Percentiles rank a stretch among this genome's conserved stretches.
Conservation (phyloP, 1,140 invertebrate species). For the Habropoda laboriosa region DNA sequence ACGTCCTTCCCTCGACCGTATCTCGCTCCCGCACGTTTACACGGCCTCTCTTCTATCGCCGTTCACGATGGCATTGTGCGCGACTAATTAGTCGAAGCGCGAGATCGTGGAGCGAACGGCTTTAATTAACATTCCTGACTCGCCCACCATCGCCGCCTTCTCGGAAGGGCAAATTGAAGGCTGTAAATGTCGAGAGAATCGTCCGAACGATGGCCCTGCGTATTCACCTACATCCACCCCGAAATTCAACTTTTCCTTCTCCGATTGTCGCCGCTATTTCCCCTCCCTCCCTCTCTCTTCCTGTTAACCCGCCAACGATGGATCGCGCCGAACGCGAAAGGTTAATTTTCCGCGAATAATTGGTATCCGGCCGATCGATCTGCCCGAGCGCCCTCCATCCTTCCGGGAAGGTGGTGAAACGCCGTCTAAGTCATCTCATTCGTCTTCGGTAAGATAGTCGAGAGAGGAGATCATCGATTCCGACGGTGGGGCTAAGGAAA, state of each 20-base stretch:
- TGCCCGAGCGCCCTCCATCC: slow-evolving; percentile 27
- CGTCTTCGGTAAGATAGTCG: slow-evolving; percentile 79
- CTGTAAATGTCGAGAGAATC: slow-evolving; percentile 77
- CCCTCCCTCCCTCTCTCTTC: too few relatives aligned
- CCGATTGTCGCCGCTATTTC: too few relatives aligned
- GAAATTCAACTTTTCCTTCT: slow-evolving; percentile 56
- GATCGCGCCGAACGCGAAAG: slow-evolving; percentile 65
- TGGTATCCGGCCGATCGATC: slow-evolving; percentile 78
- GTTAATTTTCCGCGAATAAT: slow-evolving; percentile 80
- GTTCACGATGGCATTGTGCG: slow-evolving; percentile 76
- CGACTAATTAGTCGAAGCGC: slow-evolving; percentile 81
- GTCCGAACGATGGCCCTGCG: slow-evolving; percentile 57
- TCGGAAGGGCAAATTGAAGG: slow-evolving; percentile 78
- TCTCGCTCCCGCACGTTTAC: slow-evolving; percentile 50
- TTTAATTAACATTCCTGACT: slow-evolving; percentile 82
- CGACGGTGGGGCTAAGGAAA: slow-evolving; percentile 78
- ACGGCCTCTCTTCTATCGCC: slow-evolving; percentile 54
- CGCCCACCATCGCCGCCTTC: slow-evolving; percentile 73
- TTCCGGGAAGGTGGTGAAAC: slow-evolving; percentile 74
- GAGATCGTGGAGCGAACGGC: slow-evolving; percentile 80
- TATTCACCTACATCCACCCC: slow-evolving; percentile 35
- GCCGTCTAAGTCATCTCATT: slow-evolving; percentile 79
- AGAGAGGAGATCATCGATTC: slow-evolving; percentile 81
- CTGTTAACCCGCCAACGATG: slow-evolving; percentile 60
- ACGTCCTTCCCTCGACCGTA: slow-evolving; percentile 5